Evolutionary conservation across 2,113 vertebrate genomes (phyloP), one percentile per base, ranked within the genome.

Genomic region (Labrus mixtus): DNA sequence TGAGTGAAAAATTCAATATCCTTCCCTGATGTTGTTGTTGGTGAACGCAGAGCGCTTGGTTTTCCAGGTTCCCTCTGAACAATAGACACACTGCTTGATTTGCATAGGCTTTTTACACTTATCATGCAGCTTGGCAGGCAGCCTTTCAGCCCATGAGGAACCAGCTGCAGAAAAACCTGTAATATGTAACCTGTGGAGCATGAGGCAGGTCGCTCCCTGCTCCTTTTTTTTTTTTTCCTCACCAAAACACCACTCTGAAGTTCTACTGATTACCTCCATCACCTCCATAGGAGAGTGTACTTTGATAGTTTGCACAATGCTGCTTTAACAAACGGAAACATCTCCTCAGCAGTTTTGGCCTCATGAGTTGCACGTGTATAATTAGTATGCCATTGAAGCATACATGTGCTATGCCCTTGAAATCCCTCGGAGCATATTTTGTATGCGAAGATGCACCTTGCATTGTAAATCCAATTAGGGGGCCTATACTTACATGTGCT

Each of bases 391-490:
- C 16, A 48, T 48, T 48, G 15, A 17, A 17, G 16, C 46, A 48
- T 48, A 17, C 15, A 48, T 17, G 17, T 48, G 29, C 41, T 23
- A 64, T 74, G 81, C 33, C 90, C 89, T 92, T 92, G 86, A 89
- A 82, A 65, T 59, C 45, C 48, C 23, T 33, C 23, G 68, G 36
- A 74, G 8, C 43, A 36, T 57, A 60, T 66, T 91, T 71, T 68
- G 79, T 66, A 90, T 89, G 91, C 88, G 72, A 22, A 61, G 64
- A 73, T 51, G 63, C 75, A 57, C 15, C 48, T 81, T 5, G 23
- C 46, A 36, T 68, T 36, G 1, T 16, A 15, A 79, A 90, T 88
- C 83, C 17, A 91, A 90, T 92, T 87, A 87, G 37, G 57, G 57
- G 55, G 62, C 7, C 11, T 76, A 71, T 25, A 61, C 51, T 72